These are phyloP conservation scores for Drosophila yooni DNA, from an alignment of 2,888 invertebrate species.

Conservation along the genomic window DNA sequence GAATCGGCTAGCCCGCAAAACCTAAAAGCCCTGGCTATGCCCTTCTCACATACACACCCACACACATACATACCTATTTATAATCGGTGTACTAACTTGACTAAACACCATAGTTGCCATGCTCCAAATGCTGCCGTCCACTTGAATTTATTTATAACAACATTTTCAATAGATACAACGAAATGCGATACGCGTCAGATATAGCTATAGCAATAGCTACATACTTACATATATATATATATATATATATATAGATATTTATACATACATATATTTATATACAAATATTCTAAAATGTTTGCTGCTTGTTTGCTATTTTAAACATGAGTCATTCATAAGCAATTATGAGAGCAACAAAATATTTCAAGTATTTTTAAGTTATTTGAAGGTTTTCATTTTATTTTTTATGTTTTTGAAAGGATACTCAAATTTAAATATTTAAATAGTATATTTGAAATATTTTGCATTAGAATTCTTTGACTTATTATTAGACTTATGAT, in stretches of 20 bases:
- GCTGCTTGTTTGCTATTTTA: constrained; percentile 63
- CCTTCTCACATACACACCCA: not conserved
- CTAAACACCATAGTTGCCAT: constrained; percentile 50
- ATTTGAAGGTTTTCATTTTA: not conserved
- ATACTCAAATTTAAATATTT: not conserved
- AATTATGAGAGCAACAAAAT: constrained; percentile 36
- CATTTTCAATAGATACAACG: constrained; percentile 54
- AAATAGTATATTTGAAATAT: not conserved
- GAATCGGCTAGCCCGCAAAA: constrained; percentile 42
- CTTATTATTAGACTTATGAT: constrained; percentile 1
- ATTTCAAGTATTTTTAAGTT: constrained; percentile 34
- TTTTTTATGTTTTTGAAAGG: not conserved
- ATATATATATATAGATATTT: not conserved
- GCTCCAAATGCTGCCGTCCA: constrained; percentile 44
- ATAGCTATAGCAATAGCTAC: constrained; percentile 25
- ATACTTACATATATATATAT: constrained; percentile 14
- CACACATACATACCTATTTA: constrained; percentile 21
- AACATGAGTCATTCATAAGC: constrained; percentile 49
- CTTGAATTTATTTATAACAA: constrained; percentile 72
- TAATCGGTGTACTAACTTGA: constrained; percentile 34
- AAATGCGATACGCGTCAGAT: constrained; percentile 62
- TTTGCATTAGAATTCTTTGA: not conserved
- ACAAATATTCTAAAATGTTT: constrained; percentile 65
- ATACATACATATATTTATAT: not conserved
- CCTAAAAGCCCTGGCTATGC: constrained; percentile 32